Evolutionary conservation across 2,888 invertebrate genomes (phyloP).

Genomic region (Pantelozetes paolii): DNA sequence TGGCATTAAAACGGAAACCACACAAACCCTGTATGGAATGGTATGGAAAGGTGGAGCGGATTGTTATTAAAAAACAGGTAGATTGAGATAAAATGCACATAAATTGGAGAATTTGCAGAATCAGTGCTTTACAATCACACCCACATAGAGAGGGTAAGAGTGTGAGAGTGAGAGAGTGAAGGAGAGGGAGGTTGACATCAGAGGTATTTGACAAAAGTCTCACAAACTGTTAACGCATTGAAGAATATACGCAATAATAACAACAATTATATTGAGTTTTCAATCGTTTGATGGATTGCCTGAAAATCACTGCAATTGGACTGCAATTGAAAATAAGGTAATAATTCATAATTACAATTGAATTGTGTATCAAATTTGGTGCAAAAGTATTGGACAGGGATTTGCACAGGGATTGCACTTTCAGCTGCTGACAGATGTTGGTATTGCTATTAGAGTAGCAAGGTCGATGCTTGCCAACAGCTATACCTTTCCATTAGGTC

Average conservation of each 20-base stretch:
- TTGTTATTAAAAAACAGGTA: slow-evolving; percentile 1
- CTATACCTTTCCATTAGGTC: background rate
- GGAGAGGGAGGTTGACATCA: background rate
- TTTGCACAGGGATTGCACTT: background rate
- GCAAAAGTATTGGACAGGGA: background rate
- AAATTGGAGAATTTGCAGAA: slow-evolving; percentile 7
- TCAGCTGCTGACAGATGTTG: slow-evolving; percentile 5
- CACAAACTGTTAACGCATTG: background rate
- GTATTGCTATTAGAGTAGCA: background rate
- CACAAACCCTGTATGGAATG: background rate
- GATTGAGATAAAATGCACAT: slow-evolving; percentile 17
- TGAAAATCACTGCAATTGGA: background rate
- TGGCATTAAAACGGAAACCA: slow-evolving; percentile 30
- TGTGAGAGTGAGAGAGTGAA: no score
- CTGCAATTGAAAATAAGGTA: slow-evolving; percentile 1
- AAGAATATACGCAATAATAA: background rate
- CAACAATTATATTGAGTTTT: background rate
- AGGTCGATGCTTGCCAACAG: slow-evolving; percentile 1
- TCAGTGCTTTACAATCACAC: slow-evolving; percentile 5
- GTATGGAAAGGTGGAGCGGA: slow-evolving; percentile 19
- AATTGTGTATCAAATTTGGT: slow-evolving; percentile 8
- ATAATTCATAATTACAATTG: slow-evolving; percentile 14
- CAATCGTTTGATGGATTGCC: slow-evolving; percentile 12
- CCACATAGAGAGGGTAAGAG: no score
- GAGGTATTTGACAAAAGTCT: background rate